A percentile compares a stretch with the other conserved stretches of the same genome.
Conservation (phyloP, 2,888 invertebrate species). For the Notocelia uddmanniana region DNA sequence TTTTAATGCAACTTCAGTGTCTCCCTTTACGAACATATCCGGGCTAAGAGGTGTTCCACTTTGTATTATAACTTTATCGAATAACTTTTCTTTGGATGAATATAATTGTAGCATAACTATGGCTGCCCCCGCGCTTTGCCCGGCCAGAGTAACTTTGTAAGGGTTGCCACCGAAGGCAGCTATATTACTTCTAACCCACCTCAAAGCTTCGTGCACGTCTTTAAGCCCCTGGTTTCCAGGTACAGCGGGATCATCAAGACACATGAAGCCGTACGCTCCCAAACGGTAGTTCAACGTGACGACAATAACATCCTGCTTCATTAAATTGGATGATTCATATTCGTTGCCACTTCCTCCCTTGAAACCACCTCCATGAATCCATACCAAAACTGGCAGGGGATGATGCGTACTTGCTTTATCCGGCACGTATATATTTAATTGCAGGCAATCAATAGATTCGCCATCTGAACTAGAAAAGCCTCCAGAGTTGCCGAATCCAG, state of each 20-base stretch:
- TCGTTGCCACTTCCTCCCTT: slow-evolving; percentile 64
- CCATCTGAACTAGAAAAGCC: too few relatives aligned
- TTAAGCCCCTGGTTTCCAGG: slow-evolving; percentile 80
- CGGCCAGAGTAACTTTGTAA: slow-evolving; percentile 74
- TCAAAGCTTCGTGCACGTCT: slow-evolving; percentile 74
- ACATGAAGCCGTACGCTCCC: slow-evolving; percentile 80
- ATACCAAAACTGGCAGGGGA: slow-evolving; percentile 75
- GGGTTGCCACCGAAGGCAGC: slow-evolving; percentile 78
- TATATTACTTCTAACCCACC: slow-evolving; percentile 74
- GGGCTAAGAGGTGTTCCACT: slow-evolving; percentile 76
- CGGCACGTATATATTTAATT: slow-evolving; percentile 86
- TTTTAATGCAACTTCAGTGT: slow-evolving; percentile 68
- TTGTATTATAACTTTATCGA: slow-evolving; percentile 71
- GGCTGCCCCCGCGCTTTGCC: slow-evolving; percentile 73
- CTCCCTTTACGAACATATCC: slow-evolving; percentile 70
- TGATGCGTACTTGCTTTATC: slow-evolving; percentile 65
- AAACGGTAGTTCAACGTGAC: slow-evolving; percentile 78
- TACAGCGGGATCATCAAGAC: slow-evolving; percentile 69
- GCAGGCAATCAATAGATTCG: slow-evolving; percentile 86
- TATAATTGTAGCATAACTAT: slow-evolving; percentile 75
- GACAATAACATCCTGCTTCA: slow-evolving; percentile 71
- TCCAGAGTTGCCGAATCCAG: too few relatives aligned
- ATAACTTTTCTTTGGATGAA: slow-evolving; percentile 73
- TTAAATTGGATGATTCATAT: slow-evolving; percentile 65
- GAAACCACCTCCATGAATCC: slow-evolving; percentile 78